Conservation (phyloP, 2,888 invertebrate genomes). For the Agrypnus murinus region DNA sequence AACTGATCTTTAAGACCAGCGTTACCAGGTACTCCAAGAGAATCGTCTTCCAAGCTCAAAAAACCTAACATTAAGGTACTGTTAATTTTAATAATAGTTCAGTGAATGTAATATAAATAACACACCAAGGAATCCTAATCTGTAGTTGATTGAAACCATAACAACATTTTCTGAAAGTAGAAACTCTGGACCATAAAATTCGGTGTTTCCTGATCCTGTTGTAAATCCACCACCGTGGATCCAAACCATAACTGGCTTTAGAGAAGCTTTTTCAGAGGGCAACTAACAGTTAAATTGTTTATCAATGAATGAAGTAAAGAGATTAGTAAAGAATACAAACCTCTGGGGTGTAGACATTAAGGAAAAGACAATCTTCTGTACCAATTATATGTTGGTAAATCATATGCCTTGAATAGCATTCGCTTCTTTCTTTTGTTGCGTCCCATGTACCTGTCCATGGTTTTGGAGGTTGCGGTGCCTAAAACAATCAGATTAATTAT, state of each 20-base stretch:
- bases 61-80: slow-evolving; percentile 67
- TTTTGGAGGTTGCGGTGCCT: slow-evolving; percentile 68
- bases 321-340: slow-evolving; percentile 5
- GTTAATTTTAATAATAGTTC: background rate
- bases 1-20: slow-evolving; percentile 74
- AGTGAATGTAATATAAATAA: background rate
- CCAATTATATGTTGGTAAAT: slow-evolving; percentile 35
- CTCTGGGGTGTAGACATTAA: slow-evolving; percentile 59
- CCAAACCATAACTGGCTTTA: slow-evolving; percentile 70
- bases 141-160: slow-evolving; percentile 67
- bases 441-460: slow-evolving; percentile 66
- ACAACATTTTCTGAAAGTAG: slow-evolving; percentile 67
- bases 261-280: slow-evolving; percentile 12
- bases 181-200: slow-evolving; percentile 66
- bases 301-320: background rate
- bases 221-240: slow-evolving; percentile 70
- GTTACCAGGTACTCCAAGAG: slow-evolving; percentile 73
- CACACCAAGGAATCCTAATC: slow-evolving; percentile 60
- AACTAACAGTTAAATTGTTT: slow-evolving; percentile 41
- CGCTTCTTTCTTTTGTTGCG: slow-evolving; percentile 62
- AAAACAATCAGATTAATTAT: too few species aligned
- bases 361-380: slow-evolving; percentile 60
- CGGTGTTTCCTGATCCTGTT: slow-evolving; percentile 64
- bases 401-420: slow-evolving; percentile 57
- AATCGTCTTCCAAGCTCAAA: slow-evolving; percentile 70